Evolutionary conservation across 2,888 invertebrate genomes (phyloP).

Genomic region (Chrysopilus asiliformis): DNA sequence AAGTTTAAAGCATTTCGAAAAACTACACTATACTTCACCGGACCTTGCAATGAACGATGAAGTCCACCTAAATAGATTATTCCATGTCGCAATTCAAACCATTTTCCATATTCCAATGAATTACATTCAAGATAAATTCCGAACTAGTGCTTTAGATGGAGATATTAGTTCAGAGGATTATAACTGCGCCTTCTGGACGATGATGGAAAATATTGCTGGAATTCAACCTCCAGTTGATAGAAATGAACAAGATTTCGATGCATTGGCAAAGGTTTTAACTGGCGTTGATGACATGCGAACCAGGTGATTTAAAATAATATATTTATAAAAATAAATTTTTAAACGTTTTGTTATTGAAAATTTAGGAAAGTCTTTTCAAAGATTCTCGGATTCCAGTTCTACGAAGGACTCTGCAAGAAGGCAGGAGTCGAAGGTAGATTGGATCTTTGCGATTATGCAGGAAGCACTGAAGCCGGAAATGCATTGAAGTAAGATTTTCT

Average conservation of each 20-base stretch:
- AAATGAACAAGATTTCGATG: constrained; percentile 54
- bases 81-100: constrained; percentile 32
- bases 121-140: constrained; percentile 31
- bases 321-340: neutral
- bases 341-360: no score
- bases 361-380: constrained; percentile 51
- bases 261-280: constrained; percentile 58
- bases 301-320: neutral
- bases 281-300: constrained; percentile 36
- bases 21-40: neutral
- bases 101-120: constrained; percentile 30
- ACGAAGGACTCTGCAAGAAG: constrained; percentile 50
- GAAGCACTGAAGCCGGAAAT: constrained; percentile 61
- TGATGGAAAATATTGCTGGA: constrained; percentile 48
- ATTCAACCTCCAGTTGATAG: constrained; percentile 49
- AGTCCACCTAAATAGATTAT: constrained; percentile 22
- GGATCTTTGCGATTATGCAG: constrained; percentile 75
- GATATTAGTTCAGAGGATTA: constrained; percentile 43
- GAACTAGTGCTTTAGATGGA: constrained; percentile 35
- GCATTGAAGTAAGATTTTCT: constrained; percentile 41
- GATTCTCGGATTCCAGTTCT: constrained; percentile 65
- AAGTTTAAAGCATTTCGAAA: constrained; percentile 26
- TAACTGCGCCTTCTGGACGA: constrained; percentile 53
- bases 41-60: constrained; percentile 4
- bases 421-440: constrained; percentile 27